Evolutionary conservation across 2,113 vertebrate species (phyloP).

Genomic region (Tyto alba): DNA sequence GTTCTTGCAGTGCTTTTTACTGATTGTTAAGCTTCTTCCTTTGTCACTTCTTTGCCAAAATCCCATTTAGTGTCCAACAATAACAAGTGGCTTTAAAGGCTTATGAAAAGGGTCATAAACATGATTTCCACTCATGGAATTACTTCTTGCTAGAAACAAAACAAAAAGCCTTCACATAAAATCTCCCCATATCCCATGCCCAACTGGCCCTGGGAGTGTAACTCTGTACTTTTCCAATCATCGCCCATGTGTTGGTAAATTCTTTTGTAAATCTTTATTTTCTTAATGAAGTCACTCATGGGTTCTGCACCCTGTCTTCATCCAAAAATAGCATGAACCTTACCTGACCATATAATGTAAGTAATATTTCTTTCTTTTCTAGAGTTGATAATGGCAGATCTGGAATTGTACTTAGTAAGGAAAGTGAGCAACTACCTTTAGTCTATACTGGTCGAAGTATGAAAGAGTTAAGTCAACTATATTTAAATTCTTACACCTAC

Average conservation of each 20-base stretch:
- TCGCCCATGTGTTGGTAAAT: not conserved
- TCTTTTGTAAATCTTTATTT: constrained; percentile 43
- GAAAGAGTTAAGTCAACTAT: not conserved
- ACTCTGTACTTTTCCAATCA: not conserved
- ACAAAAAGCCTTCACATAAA: not conserved
- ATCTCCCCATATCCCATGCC: not conserved
- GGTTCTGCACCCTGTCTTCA: not conserved
- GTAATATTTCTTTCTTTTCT: not conserved
- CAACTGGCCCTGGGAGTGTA: not conserved
- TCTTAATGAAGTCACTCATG: constrained; percentile 36
- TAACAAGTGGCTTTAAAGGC: constrained; percentile 60
- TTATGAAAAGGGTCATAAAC: constrained; percentile 59
- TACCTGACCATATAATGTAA: constrained; percentile 23
- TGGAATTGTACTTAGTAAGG: not conserved
- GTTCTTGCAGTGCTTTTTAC: constrained; percentile 28
- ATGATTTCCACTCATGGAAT: constrained; percentile 14
- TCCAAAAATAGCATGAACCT: constrained; percentile 42
- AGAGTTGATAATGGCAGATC: not conserved
- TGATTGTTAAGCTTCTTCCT: constrained; percentile 31
- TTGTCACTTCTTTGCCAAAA: constrained; percentile 36
- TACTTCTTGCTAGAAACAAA: constrained; percentile 14
- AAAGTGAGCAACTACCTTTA: not conserved
- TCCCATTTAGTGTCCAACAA: constrained; percentile 27
- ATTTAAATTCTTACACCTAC: not conserved
- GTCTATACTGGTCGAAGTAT: not conserved